A percentile compares a stretch with the other conserved stretches of the same genome.
phyloP scores from a whole-genome alignment of 2,888 invertebrate species.

The Athalia rosae region DNA sequence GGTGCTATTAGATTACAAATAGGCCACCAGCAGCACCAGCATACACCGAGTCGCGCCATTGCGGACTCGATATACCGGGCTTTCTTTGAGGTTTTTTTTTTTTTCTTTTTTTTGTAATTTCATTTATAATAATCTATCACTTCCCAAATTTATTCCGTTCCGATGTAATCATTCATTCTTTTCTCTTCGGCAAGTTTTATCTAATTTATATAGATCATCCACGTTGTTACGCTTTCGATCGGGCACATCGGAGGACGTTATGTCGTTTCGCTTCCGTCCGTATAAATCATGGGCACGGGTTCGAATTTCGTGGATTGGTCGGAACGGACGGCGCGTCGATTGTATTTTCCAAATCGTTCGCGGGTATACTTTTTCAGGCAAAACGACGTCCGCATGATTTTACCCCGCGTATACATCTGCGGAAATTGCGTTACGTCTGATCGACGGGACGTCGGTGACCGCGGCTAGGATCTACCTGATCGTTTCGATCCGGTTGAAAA shows the following conservation, averaged over 20 bases:
- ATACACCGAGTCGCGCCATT: not conserved
- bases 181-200: not conserved
- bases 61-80: not conserved
- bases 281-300: too few relatives aligned
- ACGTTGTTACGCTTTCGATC: too few relatives aligned
- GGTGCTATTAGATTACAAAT: conserved; percentile 33
- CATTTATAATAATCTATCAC: not conserved
- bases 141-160: too few relatives aligned
- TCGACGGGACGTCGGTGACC: conserved; percentile 24
- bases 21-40: conserved; percentile 14
- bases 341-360: too few relatives aligned
- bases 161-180: not conserved
- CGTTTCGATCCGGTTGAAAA: conserved; percentile 26
- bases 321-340: too few relatives aligned
- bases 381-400: not conserved
- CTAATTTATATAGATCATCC: too few relatives aligned
- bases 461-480: conserved; percentile 31
- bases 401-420: not conserved
- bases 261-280: too few relatives aligned
- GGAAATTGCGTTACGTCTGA: conserved; percentile 26
- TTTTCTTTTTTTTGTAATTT: not conserved
- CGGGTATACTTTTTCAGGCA: not conserved
- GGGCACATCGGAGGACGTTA: too few relatives aligned
- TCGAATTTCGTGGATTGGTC: too few relatives aligned
- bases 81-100: not conserved